Conservation (phyloP, 1,140 invertebrate genomes). For the Chrysopa pallens region DNA sequence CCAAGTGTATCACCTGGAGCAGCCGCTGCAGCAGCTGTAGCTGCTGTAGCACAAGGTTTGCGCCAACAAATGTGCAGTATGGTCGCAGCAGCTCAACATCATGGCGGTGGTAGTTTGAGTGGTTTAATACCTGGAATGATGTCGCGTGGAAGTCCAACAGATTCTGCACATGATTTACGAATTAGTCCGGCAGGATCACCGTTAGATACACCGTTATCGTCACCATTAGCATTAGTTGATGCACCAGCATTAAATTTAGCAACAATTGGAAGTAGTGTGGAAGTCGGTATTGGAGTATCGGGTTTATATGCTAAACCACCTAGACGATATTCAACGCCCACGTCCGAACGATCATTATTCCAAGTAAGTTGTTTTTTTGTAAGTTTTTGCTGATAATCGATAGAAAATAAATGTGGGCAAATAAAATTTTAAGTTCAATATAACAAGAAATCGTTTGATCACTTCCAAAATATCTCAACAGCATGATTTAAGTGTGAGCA, state of each 20-base stretch:
- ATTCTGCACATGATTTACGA: conserved; percentile 27
- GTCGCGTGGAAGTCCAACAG: conserved; percentile 26
- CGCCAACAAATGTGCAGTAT: conserved; percentile 54
- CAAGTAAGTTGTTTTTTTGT: too few relatives aligned
- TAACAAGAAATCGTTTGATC: too few relatives aligned
- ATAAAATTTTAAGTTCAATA: too few relatives aligned
- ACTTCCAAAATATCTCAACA: too few relatives aligned
- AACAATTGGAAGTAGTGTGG: conserved; percentile 26
- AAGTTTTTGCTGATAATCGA: too few relatives aligned
- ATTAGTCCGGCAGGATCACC: conserved; percentile 22
- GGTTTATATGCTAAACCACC: conserved; percentile 42
- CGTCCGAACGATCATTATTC: conserved; percentile 33
- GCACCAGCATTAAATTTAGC: neutral
- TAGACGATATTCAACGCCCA: conserved; percentile 30
- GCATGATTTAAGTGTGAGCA: too few relatives aligned
- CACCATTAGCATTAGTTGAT: conserved; percentile 18
- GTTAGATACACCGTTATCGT: conserved; percentile 31
- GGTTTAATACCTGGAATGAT: conserved; percentile 16
- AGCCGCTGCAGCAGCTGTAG: conserved; percentile 49
- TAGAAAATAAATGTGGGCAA: too few relatives aligned
- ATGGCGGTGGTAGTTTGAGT: conserved; percentile 20
- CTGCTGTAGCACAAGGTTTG: conserved; percentile 47
- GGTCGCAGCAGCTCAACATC: conserved; percentile 41
- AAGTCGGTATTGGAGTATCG: conserved; percentile 38
- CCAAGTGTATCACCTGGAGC: conserved; percentile 44